These are phyloP conservation scores for Thumatha senex DNA, from an alignment of 2,888 invertebrate genomes.

Conservation along the genomic window DNA sequence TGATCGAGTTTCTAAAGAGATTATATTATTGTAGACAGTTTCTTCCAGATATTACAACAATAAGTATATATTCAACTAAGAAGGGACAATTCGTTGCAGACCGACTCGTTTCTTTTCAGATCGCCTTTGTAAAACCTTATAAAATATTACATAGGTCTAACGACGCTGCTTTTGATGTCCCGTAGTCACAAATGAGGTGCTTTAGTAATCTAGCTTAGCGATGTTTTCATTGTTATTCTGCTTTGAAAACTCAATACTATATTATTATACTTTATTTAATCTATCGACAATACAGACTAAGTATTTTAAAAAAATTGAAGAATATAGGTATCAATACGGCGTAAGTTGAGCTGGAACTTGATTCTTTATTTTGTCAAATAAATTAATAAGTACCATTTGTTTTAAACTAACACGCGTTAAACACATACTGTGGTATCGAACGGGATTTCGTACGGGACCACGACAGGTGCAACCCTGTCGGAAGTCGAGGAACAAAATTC, in stretches of 20 bases:
- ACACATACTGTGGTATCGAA: too few relatives aligned
- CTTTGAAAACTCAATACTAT: neutral
- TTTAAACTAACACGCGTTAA: too few relatives aligned
- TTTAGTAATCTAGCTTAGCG: neutral
- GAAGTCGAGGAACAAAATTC: too few relatives aligned
- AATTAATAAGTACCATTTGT: too few relatives aligned
- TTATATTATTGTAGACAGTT: constrained; percentile 14
- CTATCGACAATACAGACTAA: too few relatives aligned
- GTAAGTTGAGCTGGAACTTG: too few relatives aligned
- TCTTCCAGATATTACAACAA: constrained; percentile 30
- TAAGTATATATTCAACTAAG: constrained; percentile 28
- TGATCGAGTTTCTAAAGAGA: neutral
- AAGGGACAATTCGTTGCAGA: constrained; percentile 43
- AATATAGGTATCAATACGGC: too few relatives aligned
- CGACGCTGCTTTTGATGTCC: constrained; percentile 20
- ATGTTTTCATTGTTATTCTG: neutral
- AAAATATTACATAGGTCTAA: constrained; percentile 32
- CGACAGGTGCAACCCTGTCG: too few relatives aligned
- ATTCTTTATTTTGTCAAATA: too few relatives aligned
- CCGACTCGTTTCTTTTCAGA: constrained; percentile 39
- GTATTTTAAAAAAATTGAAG: too few relatives aligned
- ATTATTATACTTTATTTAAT: neutral
- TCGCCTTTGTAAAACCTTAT: constrained; percentile 35
- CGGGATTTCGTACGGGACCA: too few relatives aligned
- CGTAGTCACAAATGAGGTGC: constrained; percentile 18